Conservation (phyloP, 2,113 vertebrate genomes). For the Cephalopholis sonnerati region DNA sequence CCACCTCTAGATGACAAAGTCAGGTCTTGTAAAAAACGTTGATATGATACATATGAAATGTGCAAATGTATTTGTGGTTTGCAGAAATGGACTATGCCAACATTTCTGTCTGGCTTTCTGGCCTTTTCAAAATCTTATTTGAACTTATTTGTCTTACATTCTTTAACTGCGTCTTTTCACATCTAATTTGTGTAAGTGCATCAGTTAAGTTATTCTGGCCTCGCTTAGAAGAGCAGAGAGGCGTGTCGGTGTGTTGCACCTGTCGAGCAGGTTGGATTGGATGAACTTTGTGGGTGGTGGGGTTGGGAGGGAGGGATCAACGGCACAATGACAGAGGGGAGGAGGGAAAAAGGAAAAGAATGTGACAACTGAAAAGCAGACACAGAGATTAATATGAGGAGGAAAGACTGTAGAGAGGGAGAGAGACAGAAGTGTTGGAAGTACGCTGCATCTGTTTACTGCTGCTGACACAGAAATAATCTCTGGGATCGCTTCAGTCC, state of each 20-base stretch:
- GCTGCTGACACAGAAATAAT: neutral
- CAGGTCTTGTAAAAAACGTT: too few relatives aligned
- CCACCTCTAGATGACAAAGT: too few relatives aligned
- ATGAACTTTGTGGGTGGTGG: neutral
- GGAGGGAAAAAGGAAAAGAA: constrained; percentile 3
- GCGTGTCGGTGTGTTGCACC: constrained; percentile 29
- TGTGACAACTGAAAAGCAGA: neutral
- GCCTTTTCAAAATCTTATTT: too few relatives aligned
- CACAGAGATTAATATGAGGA: neutral
- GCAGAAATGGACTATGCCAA: too few relatives aligned
- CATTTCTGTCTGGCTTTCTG: too few relatives aligned
- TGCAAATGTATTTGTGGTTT: too few relatives aligned
- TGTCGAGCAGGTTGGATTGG: constrained; percentile 66
- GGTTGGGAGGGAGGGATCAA: constrained; percentile 22
- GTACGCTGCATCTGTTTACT: neutral
- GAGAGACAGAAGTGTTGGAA: neutral
- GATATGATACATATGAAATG: too few relatives aligned
- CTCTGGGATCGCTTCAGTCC: neutral
- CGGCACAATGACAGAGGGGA: neutral
- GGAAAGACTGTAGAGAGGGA: neutral
- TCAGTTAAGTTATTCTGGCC: too few relatives aligned
- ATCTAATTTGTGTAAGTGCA: neutral
- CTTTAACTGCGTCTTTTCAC: neutral
- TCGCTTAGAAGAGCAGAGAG: neutral
- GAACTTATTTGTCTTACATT: too few relatives aligned